Conservation (phyloP, 1,140 invertebrate genomes). For the Drosophila sechellia region DNA sequence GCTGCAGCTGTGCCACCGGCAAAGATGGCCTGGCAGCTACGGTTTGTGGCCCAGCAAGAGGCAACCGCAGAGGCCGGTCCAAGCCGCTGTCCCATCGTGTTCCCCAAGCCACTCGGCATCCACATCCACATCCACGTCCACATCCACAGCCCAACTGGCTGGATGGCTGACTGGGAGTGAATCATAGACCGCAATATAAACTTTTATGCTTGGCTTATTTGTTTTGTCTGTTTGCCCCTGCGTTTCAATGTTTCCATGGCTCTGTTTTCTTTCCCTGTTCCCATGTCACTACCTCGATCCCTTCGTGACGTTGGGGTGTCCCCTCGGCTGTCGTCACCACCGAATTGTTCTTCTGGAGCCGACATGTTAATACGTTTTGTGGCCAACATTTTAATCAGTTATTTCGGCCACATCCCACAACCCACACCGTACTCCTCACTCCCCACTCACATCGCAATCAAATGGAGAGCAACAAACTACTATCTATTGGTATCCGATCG, state of each 20-base stretch:
- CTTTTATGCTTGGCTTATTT: conserved; percentile 82
- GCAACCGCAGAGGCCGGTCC: conserved; percentile 49
- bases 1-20: conserved; percentile 61
- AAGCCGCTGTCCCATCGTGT: not conserved
- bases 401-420: conserved; percentile 7
- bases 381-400: conserved; percentile 73
- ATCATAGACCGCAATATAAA: conserved; percentile 83
- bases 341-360: conserved; percentile 58
- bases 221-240: conserved; percentile 73
- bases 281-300: not conserved
- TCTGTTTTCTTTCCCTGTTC: not conserved
- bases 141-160: not conserved
- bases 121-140: not conserved
- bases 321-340: conserved; percentile 1
- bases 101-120: not conserved
- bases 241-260: conserved; percentile 33
- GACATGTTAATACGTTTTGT: conserved; percentile 81
- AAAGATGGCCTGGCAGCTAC: not conserved
- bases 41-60: conserved; percentile 15
- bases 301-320: not conserved
- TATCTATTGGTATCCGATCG: not conserved
- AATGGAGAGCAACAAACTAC: not conserved
- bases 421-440: not conserved
- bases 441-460: not conserved
- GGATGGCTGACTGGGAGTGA: conserved; percentile 41